Conservation (phyloP, 2,888 invertebrate genomes). For the Drepana falcataria region DNA sequence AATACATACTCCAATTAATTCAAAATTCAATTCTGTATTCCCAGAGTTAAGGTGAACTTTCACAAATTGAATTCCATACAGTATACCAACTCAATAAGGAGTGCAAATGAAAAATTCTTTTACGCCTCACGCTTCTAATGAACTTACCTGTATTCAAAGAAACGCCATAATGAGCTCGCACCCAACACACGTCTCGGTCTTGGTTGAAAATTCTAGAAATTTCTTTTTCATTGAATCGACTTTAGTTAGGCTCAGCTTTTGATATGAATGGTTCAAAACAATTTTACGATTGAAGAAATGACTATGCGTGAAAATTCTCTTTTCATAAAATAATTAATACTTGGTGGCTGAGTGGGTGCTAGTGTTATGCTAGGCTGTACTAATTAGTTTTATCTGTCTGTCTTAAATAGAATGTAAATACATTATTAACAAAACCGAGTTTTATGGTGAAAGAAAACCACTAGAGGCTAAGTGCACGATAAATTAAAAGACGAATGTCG, state of each 20-base stretch:
- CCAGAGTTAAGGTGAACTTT: neutral
- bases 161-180: conserved; percentile 36
- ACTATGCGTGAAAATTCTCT: no score
- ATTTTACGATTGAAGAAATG: neutral
- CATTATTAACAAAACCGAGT: no score
- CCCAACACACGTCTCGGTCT: conserved; percentile 21
- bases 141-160: conserved; percentile 32
- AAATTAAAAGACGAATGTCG: no score
- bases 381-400: no score
- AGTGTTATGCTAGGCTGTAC: no score
- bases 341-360: no score
- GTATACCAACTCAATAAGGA: conserved; percentile 40
- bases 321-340: no score
- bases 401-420: no score
- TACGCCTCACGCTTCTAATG: conserved; percentile 32
- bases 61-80: conserved; percentile 30
- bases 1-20: no score
- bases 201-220: conserved; percentile 7
- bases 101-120: conserved; percentile 72
- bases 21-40: neutral
- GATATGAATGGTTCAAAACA: neutral
- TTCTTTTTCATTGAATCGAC: conserved; percentile 36
- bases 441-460: no score
- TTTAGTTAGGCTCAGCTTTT: neutral
- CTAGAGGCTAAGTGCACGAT: no score